These are phyloP conservation scores for Copidosoma floridanum DNA, from an alignment of 1,140 invertebrate genomes.

Conservation along the genomic window DNA sequence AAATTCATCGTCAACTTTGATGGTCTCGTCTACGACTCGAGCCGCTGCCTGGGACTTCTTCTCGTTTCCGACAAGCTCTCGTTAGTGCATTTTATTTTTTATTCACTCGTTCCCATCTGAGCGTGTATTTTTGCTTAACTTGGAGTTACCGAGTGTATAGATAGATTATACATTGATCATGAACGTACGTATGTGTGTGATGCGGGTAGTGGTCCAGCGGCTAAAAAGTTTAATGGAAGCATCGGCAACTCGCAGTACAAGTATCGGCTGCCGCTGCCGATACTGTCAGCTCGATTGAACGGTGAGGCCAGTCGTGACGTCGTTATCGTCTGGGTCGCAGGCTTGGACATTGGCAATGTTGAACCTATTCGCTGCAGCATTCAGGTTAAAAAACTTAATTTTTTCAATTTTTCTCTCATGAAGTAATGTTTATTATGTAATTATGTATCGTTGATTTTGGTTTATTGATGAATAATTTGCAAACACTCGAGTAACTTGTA, in stretches of 20 bases:
- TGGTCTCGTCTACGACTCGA: constrained; percentile 40
- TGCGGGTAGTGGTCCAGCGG: constrained; percentile 33
- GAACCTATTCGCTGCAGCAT: constrained; percentile 46
- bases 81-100: too few relatives aligned
- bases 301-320: constrained; percentile 37
- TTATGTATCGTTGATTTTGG: too few relatives aligned
- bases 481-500: too few relatives aligned
- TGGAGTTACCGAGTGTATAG: too few relatives aligned
- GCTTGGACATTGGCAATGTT: constrained; percentile 43
- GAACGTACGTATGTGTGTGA: too few relatives aligned
- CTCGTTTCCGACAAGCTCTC: constrained; percentile 49
- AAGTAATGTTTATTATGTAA: too few relatives aligned
- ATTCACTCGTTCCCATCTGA: too few relatives aligned
- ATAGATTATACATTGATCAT: too few relatives aligned
- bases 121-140: too few relatives aligned
- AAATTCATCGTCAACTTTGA: constrained; percentile 47
- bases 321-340: constrained; percentile 50
- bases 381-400: too few relatives aligned
- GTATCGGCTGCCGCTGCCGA: constrained; percentile 46
- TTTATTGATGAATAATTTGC: too few relatives aligned
- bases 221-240: constrained; percentile 46
- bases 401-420: too few relatives aligned
- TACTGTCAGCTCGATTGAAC: constrained; percentile 45
- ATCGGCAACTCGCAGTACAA: constrained; percentile 49
- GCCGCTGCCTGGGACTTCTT: constrained; percentile 47